Evolutionary conservation across 1,140 invertebrate genomes (phyloP).

Genomic region (Ceratosolen solmsi): DNA sequence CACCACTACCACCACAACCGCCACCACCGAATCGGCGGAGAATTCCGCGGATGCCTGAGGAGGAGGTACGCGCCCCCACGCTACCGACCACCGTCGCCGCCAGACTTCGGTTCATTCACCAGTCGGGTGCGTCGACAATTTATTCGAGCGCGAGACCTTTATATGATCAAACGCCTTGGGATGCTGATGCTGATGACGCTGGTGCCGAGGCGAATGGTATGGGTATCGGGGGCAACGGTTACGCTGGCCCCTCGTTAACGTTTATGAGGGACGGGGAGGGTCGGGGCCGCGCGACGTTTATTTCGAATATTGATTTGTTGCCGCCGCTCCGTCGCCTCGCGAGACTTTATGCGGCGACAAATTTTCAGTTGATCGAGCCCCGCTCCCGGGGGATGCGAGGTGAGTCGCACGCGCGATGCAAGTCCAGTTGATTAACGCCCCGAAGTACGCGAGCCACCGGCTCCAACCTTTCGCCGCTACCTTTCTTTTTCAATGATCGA

Average conservation of each 20-base stretch:
- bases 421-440: not conserved
- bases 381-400: not conserved
- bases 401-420: too few relatives aligned
- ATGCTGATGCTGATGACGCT: conserved; percentile 9
- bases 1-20: not conserved
- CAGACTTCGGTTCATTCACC: conserved; percentile 27
- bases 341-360: conserved; percentile 24
- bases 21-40: not conserved
- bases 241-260: conserved; percentile 23
- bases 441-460: not conserved
- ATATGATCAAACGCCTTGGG: conserved; percentile 28
- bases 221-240: too few relatives aligned
- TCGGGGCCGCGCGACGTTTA: conserved; percentile 26
- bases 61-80: not conserved
- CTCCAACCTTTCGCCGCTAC: too few relatives aligned
- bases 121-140: conserved; percentile 21
- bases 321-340: not conserved
- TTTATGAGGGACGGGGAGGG: not conserved
- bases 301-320: conserved; percentile 38
- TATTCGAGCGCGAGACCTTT: conserved; percentile 32
- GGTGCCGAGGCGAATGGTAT: not conserved
- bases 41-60: conserved; percentile 29
- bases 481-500: not conserved
- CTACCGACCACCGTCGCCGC: not conserved
- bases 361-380: not conserved